Conservation (phyloP, 2,113 vertebrate species). For the Nycticebus coucang region DNA sequence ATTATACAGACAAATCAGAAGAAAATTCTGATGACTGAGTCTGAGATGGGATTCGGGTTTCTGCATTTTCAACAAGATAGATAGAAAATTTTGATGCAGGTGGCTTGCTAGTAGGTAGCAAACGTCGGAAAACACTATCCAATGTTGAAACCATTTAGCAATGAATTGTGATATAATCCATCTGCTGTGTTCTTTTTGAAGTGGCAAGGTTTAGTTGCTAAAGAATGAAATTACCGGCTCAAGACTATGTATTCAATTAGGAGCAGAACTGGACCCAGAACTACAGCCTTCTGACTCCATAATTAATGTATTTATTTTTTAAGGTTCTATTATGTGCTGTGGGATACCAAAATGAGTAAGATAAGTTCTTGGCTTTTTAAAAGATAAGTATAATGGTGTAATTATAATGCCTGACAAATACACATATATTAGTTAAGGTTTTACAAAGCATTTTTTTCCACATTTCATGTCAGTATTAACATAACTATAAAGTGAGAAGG, state of each 20-base stretch:
- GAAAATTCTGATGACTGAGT: background rate
- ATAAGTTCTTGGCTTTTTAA: constrained; percentile 56
- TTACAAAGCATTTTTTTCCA: constrained; percentile 49
- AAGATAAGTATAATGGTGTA: background rate
- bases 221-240: constrained; percentile 16
- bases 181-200: constrained; percentile 32
- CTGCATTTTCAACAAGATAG: constrained; percentile 21
- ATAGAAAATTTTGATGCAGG: background rate
- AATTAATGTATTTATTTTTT: constrained; percentile 23
- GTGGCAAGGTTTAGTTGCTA: constrained; percentile 28
- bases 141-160: constrained; percentile 39
- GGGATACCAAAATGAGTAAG: constrained; percentile 19
- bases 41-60: background rate
- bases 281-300: constrained; percentile 28
- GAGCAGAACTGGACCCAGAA: constrained; percentile 10
- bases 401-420: constrained; percentile 12
- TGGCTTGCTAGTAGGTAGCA: background rate
- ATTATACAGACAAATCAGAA: constrained; percentile 22
- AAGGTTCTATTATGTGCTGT: constrained; percentile 30
- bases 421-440: constrained; percentile 31
- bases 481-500: constrained; percentile 8
- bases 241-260: constrained; percentile 20
- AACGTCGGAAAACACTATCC: background rate
- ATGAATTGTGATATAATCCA: background rate
- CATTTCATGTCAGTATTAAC: constrained; percentile 23